A percentile compares a stretch with the other conserved stretches of the same genome.
phyloP scores from a whole-genome alignment of 2,797 vertebrate genomes.

The Sebastes nivosus region DNA sequence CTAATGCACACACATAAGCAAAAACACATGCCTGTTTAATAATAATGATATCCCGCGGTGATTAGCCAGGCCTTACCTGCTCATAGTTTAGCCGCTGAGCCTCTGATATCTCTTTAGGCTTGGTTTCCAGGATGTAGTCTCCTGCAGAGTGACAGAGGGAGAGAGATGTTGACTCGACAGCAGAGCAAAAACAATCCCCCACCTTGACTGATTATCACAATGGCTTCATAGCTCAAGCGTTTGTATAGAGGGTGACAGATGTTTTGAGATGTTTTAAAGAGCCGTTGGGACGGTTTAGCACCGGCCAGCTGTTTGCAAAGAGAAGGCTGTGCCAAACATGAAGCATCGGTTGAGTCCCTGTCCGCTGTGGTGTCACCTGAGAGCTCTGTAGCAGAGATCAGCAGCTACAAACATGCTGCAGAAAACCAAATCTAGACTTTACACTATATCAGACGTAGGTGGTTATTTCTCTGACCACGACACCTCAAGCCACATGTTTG shows the following conservation, averaged over 20 bases:
- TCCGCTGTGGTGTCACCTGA: constrained; percentile 23
- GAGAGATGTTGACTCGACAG: not conserved
- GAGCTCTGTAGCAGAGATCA: constrained; percentile 15
- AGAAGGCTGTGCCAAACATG: constrained; percentile 13
- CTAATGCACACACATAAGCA: constrained; percentile 34
- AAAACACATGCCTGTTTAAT: constrained; percentile 23
- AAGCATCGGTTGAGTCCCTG: not conserved
- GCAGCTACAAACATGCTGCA: not conserved
- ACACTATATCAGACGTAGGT: not conserved
- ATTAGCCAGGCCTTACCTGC: constrained; percentile 84
- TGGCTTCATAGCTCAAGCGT: not conserved
- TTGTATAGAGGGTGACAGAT: not conserved
- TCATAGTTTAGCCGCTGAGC: constrained; percentile 98
- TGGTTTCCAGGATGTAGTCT: constrained; percentile 98
- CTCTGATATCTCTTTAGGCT: constrained; percentile 99
- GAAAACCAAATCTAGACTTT: not conserved
- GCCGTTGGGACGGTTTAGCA: not conserved
- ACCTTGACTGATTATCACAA: constrained; percentile 9
- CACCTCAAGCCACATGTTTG: not conserved
- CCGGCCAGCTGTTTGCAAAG: constrained; percentile 18
- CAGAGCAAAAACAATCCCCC: not conserved
- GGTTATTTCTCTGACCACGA: not conserved
- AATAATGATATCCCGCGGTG: not conserved
- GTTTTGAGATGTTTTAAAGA: constrained; percentile 17
- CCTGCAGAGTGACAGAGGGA: constrained; percentile 81